These are phyloP conservation scores for Sinelater perroti DNA, from an alignment of 2,888 invertebrate species.

Conservation along the genomic window DNA sequence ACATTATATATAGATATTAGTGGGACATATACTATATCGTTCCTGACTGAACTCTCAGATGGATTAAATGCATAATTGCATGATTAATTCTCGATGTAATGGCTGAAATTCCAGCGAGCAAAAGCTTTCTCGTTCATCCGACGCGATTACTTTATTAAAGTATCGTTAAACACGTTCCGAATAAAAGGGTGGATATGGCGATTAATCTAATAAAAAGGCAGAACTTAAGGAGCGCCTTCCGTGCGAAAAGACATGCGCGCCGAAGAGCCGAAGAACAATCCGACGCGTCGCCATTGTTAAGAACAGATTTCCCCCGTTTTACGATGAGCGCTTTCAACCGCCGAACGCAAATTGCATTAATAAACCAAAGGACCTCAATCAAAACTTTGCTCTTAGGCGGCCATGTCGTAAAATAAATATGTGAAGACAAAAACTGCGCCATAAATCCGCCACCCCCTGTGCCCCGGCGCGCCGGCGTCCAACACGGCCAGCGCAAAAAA, in stretches of 20 bases:
- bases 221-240: slow-evolving; percentile 11
- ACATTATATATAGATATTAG: too few species aligned
- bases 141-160: slow-evolving; percentile 9
- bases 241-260: slow-evolving; percentile 7
- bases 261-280: neutral
- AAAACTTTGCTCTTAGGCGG: slow-evolving; percentile 12
- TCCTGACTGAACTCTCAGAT: too few species aligned
- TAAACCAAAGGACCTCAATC: slow-evolving; percentile 4
- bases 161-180: neutral
- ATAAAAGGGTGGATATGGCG: slow-evolving; percentile 1
- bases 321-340: neutral
- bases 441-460: slow-evolving; percentile 7
- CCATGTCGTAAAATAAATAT: slow-evolving; percentile 13
- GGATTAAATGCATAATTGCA: too few species aligned
- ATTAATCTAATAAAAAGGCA: slow-evolving; percentile 10
- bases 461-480: too few species aligned
- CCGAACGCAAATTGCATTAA: neutral
- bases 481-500: slow-evolving; percentile 19
- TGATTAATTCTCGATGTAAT: too few species aligned
- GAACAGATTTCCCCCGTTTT: neutral
- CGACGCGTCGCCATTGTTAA: too few species aligned
- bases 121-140: neutral
- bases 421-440: slow-evolving; percentile 12
- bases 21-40: too few species aligned
- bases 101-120: too few species aligned